Conservation (phyloP, 2,888 invertebrate genomes). For the Ormyrus nitidulus region DNA sequence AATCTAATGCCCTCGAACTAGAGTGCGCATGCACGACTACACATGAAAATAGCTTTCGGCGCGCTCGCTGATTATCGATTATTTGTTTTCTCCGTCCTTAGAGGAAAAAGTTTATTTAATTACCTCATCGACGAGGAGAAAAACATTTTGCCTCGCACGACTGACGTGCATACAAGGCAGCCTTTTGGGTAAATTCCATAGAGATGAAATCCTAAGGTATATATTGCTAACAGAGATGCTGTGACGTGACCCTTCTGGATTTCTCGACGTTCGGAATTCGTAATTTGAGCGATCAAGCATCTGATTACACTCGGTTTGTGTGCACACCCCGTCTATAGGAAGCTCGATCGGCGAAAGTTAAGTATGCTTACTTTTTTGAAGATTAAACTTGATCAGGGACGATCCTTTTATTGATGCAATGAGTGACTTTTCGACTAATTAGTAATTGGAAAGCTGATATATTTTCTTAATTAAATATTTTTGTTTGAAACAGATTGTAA, state of each 20-base stretch:
- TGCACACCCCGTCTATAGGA: neutral
- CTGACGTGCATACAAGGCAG: neutral
- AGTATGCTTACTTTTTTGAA: neutral
- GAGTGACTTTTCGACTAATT: no score
- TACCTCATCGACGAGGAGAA: neutral
- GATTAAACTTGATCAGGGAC: neutral
- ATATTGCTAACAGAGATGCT: neutral
- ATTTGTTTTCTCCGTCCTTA: neutral
- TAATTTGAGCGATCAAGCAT: constrained; percentile 5
- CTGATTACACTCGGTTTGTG: neutral
- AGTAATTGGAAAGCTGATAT: no score
- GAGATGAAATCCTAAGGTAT: neutral
- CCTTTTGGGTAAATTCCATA: constrained; percentile 9
- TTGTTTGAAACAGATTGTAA: no score
- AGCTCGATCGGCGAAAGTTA: neutral
- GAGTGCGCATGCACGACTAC: no score
- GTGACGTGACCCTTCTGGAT: neutral
- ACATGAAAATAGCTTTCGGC: neutral
- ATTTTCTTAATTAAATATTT: no score
- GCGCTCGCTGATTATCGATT: constrained; percentile 23
- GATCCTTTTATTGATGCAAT: neutral
- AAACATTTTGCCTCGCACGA: neutral
- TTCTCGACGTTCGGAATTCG: constrained; percentile 8
- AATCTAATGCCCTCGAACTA: neutral
- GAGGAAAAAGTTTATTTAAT: neutral